Percentiles rank a stretch among this genome's conserved stretches.
phyloP scores from a whole-genome alignment of 2,888 invertebrate species.

The Melinopterus prodromus region DNA sequence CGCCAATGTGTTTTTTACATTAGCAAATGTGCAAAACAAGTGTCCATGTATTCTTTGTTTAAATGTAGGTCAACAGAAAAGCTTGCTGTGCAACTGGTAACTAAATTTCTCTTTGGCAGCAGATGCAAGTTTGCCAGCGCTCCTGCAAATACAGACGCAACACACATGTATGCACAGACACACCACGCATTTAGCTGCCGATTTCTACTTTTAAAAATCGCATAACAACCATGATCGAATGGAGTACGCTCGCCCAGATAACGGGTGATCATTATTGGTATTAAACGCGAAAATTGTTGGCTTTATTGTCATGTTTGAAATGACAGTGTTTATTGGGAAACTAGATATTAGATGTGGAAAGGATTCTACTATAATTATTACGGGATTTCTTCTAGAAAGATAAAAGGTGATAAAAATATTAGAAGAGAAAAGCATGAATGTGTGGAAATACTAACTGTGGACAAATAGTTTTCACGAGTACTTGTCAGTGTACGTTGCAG shows the following conservation, averaged over 20 bases:
- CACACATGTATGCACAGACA: conserved; percentile 28
- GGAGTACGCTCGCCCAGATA: not conserved
- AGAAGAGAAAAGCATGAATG: no score
- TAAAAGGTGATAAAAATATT: no score
- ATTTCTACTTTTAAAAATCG: not conserved
- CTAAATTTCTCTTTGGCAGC: conserved; percentile 4
- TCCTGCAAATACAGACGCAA: conserved; percentile 10
- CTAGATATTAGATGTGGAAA: no score
- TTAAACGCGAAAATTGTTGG: not conserved
- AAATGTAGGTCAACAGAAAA: conserved; percentile 4
- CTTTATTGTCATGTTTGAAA: no score
- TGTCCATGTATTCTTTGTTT: not conserved
- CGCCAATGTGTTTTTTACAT: not conserved
- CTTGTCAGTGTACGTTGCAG: no score
- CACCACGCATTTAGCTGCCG: conserved; percentile 9
- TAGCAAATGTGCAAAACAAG: conserved; percentile 4
- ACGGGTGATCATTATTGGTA: not conserved
- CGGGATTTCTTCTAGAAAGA: no score
- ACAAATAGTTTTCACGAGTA: no score
- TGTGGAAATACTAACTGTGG: no score
- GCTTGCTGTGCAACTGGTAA: not conserved
- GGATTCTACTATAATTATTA: no score
- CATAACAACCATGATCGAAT: not conserved
- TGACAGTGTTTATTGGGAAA: no score
- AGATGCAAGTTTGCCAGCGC: not conserved